Evolutionary conservation across 2,888 invertebrate species (phyloP).

Genomic region (Lasiommata megera): DNA sequence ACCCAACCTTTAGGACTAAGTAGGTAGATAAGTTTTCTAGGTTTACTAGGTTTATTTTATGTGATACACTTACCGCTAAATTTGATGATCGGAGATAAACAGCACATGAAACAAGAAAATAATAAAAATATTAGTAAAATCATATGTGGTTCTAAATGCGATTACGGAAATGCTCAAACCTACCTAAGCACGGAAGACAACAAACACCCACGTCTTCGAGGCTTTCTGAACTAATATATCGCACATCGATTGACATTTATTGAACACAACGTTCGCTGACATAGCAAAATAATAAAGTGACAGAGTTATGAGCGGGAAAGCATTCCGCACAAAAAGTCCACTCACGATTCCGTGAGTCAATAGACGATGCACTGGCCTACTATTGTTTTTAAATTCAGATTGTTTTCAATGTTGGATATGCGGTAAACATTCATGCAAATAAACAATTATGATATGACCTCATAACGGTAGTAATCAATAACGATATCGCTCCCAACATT

Average conservation of each 20-base stretch:
- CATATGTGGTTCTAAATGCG: neutral
- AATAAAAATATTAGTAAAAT: constrained; percentile 27
- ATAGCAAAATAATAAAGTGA: constrained; percentile 24
- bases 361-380: constrained; percentile 50
- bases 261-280: constrained; percentile 18
- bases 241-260: constrained; percentile 58
- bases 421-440: constrained; percentile 50
- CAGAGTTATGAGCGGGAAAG: constrained; percentile 26
- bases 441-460: constrained; percentile 52
- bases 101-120: constrained; percentile 72
- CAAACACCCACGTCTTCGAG: constrained; percentile 68
- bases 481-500: neutral
- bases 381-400: constrained; percentile 67
- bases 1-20: too few species aligned
- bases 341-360: constrained; percentile 59
- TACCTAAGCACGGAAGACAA: constrained; percentile 70
- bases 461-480: constrained; percentile 9
- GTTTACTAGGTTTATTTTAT: neutral
- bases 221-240: constrained; percentile 62
- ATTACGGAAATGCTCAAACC: constrained; percentile 1
- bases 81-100: constrained; percentile 40
- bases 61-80: constrained; percentile 64
- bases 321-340: constrained; percentile 53
- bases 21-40: too few species aligned
- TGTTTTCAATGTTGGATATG: constrained; percentile 57